phyloP scores from a whole-genome alignment of 2,888 invertebrate species.

The Temnothorax ravouxi region DNA sequence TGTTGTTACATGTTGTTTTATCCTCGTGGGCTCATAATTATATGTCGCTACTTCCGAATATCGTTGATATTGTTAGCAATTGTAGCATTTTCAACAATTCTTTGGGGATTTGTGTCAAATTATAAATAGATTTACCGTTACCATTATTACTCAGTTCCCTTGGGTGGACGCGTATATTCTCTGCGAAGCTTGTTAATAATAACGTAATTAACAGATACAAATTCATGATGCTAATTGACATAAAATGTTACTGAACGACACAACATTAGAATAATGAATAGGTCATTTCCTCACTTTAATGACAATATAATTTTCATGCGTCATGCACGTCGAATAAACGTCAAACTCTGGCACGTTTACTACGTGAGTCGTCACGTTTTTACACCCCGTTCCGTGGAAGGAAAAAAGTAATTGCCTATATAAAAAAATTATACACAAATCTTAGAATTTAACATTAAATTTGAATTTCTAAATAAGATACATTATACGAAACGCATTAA shows the following conservation, averaged over 20 bases:
- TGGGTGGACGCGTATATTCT: constrained; percentile 8
- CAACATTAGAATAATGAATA: constrained; percentile 8
- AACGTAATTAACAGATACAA: constrained; percentile 45
- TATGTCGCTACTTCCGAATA: background rate
- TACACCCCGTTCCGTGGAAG: too few species aligned
- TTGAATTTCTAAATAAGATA: background rate
- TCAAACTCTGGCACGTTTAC: background rate
- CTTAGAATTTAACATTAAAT: background rate
- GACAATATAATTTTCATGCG: background rate
- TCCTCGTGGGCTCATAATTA: background rate
- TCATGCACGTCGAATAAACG: background rate
- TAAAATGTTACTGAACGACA: constrained; percentile 35
- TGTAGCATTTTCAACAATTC: constrained; percentile 28
- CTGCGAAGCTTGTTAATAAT: constrained; percentile 23
- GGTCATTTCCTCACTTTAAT: constrained; percentile 5
- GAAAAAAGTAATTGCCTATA: background rate
- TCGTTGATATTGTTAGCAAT: constrained; percentile 14
- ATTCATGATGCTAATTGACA: constrained; percentile 39
- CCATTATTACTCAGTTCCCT: constrained; percentile 27
- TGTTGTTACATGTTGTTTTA: constrained; percentile 15
- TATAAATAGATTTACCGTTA: constrained; percentile 41
- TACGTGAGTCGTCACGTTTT: background rate
- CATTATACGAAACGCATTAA: background rate
- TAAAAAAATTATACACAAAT: background rate
- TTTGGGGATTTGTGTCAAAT: constrained; percentile 34